A percentile compares a stretch with the other conserved stretches of the same genome.
These are phyloP conservation scores for Coelogynopora nodosa DNA, from an alignment of 2,888 invertebrate species.

Conservation along the genomic window DNA sequence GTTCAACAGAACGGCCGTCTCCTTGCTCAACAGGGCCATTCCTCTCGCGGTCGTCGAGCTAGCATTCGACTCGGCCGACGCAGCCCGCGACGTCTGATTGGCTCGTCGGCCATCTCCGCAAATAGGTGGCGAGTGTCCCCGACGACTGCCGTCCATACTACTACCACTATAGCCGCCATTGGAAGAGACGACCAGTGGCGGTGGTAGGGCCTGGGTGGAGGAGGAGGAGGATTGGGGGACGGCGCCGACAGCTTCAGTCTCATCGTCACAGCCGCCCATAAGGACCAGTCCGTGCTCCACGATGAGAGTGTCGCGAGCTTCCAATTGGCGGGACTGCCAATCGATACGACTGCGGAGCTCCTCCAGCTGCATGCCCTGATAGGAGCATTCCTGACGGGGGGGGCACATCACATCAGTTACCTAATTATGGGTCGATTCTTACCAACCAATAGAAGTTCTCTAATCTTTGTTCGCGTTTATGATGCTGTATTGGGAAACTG, in stretches of 20 bases:
- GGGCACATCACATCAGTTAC: too few relatives aligned
- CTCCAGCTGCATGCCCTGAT: conserved; percentile 30
- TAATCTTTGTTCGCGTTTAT: too few relatives aligned
- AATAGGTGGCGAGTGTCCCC: not conserved
- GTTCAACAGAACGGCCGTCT: not conserved
- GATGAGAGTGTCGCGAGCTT: conserved; percentile 36
- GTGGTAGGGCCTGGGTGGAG: not conserved
- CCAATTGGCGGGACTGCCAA: conserved; percentile 4
- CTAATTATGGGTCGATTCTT: too few relatives aligned
- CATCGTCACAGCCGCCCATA: not conserved
- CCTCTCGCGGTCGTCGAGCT: not conserved
- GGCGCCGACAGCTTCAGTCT: not conserved
- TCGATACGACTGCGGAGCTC: not conserved
- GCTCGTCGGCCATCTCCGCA: not conserved
- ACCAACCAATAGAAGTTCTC: too few relatives aligned
- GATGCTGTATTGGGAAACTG: too few relatives aligned
- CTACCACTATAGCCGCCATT: conserved; percentile 47
- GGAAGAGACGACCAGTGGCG: not conserved
- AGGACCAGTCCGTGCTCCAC: conserved; percentile 27
- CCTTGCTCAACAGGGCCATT: not conserved
- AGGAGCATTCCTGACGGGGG: conserved; percentile 14
- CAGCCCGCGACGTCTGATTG: not conserved
- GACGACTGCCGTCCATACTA: not conserved
- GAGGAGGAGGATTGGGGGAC: not conserved
- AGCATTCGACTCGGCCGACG: not conserved